Conservation (phyloP, 2,113 vertebrate genomes). For the Vanacampus margaritifer region DNA sequence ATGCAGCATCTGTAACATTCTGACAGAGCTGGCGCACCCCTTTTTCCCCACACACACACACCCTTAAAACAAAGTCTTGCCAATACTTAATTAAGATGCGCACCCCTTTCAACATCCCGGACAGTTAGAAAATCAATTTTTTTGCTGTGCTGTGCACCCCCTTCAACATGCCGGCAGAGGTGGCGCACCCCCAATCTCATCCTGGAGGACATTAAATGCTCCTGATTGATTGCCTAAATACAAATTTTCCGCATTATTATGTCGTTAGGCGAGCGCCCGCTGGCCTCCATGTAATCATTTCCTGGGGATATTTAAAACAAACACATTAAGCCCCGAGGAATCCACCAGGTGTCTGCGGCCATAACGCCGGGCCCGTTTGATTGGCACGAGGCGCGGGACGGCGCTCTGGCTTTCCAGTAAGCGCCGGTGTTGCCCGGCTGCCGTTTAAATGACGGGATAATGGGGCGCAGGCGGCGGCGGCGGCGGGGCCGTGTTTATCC, state of each 20-base stretch:
- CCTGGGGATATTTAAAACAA: constrained; percentile 94
- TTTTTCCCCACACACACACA: too few relatives aligned
- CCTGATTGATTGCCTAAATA: constrained; percentile 87
- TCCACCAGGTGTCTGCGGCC: constrained; percentile 86
- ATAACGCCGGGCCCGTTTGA: constrained; percentile 80
- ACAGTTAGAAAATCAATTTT: neutral
- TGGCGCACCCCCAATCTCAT: constrained; percentile 62
- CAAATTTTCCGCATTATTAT: constrained; percentile 89
- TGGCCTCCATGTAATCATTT: constrained; percentile 92
- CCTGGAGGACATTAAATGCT: constrained; percentile 82
- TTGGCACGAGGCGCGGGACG: constrained; percentile 77
- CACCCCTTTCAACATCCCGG: too few relatives aligned
- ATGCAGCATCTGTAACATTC: too few relatives aligned
- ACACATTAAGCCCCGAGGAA: constrained; percentile 88
- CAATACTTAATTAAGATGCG: too few relatives aligned
- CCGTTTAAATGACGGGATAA: constrained; percentile 91
- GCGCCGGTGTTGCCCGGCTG: constrained; percentile 85
- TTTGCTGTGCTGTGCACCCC: neutral
- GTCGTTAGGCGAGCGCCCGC: constrained; percentile 84
- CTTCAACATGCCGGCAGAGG: neutral
- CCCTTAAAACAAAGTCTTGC: too few relatives aligned
- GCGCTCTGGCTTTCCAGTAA: constrained; percentile 73
- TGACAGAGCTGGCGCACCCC: too few relatives aligned
- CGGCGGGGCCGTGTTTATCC: constrained; percentile 94
- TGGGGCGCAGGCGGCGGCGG: constrained; percentile 90